A percentile compares a stretch with the other conserved stretches of the same genome.
These are phyloP conservation scores for Nymphicus hollandicus DNA, from an alignment of 2,113 vertebrate genomes.

Conservation along the genomic window DNA sequence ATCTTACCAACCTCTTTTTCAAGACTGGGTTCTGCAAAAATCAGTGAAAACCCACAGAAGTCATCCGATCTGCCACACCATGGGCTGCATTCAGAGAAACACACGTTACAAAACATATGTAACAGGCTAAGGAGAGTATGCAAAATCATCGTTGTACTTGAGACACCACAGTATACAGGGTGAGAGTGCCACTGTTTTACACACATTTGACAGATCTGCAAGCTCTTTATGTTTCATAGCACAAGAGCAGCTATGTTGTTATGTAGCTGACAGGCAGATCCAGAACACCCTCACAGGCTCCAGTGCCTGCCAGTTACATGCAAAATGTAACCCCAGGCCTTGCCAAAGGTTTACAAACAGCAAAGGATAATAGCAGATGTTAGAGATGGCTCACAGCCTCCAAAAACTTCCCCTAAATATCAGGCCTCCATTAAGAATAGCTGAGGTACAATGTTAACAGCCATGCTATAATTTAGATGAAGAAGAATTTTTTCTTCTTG, in stretches of 20 bases:
- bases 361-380: background rate
- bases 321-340: background rate
- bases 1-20: constrained; percentile 87
- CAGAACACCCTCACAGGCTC: background rate
- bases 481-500: background rate
- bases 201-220: background rate
- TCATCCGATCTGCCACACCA: constrained; percentile 88
- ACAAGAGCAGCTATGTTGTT: accelerated
- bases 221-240: background rate
- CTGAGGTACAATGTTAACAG: background rate
- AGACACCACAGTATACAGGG: background rate
- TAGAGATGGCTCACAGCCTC: background rate
- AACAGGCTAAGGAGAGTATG: background rate
- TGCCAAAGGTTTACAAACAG: background rate
- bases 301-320: background rate
- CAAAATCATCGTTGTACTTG: accelerated
- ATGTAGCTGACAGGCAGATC: background rate
- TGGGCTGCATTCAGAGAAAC: constrained; percentile 71
- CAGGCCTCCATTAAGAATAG: background rate
- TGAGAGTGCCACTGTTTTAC: background rate
- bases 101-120: background rate
- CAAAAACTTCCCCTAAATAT: background rate
- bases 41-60: constrained; percentile 81
- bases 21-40: constrained; percentile 88
- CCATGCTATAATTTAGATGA: background rate